phyloP scores from a whole-genome alignment of 2,888 invertebrate species.

The Capitulum mitella region DNA sequence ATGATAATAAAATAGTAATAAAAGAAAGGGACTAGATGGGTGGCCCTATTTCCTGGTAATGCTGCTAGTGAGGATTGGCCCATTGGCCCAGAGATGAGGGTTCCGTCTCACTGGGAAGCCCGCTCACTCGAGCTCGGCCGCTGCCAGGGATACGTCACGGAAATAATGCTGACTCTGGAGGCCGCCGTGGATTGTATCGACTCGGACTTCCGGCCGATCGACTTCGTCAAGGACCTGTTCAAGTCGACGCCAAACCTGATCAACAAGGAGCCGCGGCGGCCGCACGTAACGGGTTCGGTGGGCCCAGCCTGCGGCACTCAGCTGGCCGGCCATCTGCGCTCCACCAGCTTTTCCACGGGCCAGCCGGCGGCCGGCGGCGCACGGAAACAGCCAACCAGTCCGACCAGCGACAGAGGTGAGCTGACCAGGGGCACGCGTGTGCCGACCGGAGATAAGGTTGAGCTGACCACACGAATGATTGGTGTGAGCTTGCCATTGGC shows the following conservation, averaged over 20 bases:
- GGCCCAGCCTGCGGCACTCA: slow-evolving; percentile 43
- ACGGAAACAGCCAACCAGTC: neutral
- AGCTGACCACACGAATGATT: too few relatives aligned
- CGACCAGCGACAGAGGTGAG: neutral
- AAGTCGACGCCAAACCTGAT: slow-evolving; percentile 92
- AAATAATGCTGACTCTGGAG: slow-evolving; percentile 87
- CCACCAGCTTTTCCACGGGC: slow-evolving; percentile 68
- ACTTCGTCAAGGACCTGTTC: slow-evolving; percentile 90
- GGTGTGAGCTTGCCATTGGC: too few relatives aligned
- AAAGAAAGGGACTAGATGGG: too few relatives aligned
- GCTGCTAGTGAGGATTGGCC: too few relatives aligned
- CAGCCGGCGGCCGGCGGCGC: slow-evolving; percentile 30
- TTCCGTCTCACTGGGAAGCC: too few relatives aligned
- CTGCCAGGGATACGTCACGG: slow-evolving; percentile 91
- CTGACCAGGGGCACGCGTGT: too few relatives aligned
- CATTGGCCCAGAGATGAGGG: too few relatives aligned
- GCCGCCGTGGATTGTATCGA: slow-evolving; percentile 91
- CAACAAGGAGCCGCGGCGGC: slow-evolving; percentile 62
- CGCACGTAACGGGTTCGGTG: slow-evolving; percentile 38
- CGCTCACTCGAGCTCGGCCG: too few relatives aligned
- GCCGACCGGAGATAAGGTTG: too few relatives aligned
- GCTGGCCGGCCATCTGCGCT: slow-evolving; percentile 68
- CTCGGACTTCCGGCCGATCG: slow-evolving; percentile 68
- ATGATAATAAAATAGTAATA: too few relatives aligned
- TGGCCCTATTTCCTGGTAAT: too few relatives aligned